Evolutionary conservation across 2,888 invertebrate genomes (phyloP).

Genomic region (Oscheius sp.): DNA sequence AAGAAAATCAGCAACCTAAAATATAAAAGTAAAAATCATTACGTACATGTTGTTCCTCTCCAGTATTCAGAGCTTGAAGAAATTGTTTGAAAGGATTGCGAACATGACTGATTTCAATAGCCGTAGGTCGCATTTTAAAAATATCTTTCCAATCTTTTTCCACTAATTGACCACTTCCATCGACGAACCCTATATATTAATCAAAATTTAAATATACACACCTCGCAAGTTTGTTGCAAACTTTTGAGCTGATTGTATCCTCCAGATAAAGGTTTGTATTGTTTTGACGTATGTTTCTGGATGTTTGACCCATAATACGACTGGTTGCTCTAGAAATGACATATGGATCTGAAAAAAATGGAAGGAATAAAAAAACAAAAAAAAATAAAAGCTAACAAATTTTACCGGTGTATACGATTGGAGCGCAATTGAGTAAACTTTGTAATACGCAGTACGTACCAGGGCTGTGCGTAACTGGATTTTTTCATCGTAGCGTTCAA

Average conservation of each 20-base stretch:
- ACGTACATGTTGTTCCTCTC: slow-evolving; percentile 32
- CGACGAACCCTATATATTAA: slow-evolving; percentile 37
- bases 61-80: slow-evolving; percentile 33
- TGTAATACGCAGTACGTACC: no score
- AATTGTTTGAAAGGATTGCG: slow-evolving; percentile 42
- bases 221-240: slow-evolving; percentile 47
- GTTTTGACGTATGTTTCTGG: slow-evolving; percentile 35
- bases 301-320: slow-evolving; percentile 2
- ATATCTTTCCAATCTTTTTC: slow-evolving; percentile 35
- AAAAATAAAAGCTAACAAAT: neutral
- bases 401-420: neutral
- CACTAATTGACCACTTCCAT: slow-evolving; percentile 38
- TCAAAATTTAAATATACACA: neutral
- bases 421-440: neutral
- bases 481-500: no score
- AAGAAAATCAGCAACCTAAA: slow-evolving; percentile 33
- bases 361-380: neutral
- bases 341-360: neutral
- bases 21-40: neutral
- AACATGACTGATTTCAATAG: slow-evolving; percentile 41
- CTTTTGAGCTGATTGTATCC: slow-evolving; percentile 44
- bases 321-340: neutral
- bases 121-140: slow-evolving; percentile 41
- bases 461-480: no score
- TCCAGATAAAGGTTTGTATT: slow-evolving; percentile 38